Percentiles rank a stretch among this genome's conserved stretches.
Evolutionary conservation across 2,888 invertebrate species (phyloP).

Genomic region (Morinoia aosen): DNA sequence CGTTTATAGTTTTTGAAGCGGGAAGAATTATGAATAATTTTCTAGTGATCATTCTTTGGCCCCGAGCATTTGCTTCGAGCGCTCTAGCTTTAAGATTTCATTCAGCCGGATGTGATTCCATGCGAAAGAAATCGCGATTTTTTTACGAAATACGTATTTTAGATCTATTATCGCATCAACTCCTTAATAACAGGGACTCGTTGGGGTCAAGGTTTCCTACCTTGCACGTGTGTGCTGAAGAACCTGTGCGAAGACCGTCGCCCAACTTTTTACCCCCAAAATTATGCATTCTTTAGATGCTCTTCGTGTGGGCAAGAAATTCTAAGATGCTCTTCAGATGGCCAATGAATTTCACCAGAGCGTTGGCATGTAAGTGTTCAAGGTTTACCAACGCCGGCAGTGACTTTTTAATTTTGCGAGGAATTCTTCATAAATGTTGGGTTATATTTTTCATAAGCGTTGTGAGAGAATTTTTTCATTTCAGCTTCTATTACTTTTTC

Average conservation of each 20-base stretch:
- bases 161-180: background rate
- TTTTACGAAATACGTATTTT: background rate
- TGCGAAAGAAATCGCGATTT: background rate
- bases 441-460: too few species aligned
- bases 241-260: background rate
- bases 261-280: background rate
- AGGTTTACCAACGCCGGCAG: background rate
- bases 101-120: background rate
- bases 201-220: background rate
- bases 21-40: background rate
- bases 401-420: background rate
- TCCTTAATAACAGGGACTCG: background rate
- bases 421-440: too few species aligned
- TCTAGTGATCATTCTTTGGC: background rate
- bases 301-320: background rate
- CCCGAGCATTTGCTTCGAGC: background rate
- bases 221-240: background rate
- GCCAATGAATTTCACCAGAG: background rate
- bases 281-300: background rate
- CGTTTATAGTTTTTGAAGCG: background rate
- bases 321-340: background rate
- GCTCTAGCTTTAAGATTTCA: background rate
- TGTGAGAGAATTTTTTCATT: too few species aligned
- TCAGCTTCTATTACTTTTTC: too few species aligned
- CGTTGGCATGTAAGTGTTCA: background rate